A percentile compares a stretch with the other conserved stretches of the same genome.
Evolutionary conservation across 2,113 vertebrate species (phyloP).

Genomic region (Struthio camelus): DNA sequence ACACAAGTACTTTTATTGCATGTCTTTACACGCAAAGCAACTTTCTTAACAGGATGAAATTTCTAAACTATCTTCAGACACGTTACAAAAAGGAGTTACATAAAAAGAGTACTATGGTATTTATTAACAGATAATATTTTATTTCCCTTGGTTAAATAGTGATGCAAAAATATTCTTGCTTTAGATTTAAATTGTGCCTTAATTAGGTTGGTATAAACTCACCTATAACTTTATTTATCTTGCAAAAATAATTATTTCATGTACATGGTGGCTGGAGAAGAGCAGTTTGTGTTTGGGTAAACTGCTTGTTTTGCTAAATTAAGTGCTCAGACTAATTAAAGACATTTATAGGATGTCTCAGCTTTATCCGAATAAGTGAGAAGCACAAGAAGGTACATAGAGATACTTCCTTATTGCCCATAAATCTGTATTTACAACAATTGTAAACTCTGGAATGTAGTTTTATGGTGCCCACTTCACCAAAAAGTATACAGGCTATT

Average conservation of each 20-base stretch:
- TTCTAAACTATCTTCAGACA: background rate
- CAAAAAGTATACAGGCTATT: background rate
- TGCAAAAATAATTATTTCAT: background rate
- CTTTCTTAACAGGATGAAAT: background rate
- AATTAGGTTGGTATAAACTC: background rate
- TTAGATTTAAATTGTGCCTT: constrained; percentile 3
- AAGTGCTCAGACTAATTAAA: constrained; percentile 32
- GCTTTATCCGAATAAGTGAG: background rate
- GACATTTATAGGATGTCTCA: background rate
- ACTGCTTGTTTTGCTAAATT: constrained; percentile 28
- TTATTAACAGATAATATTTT: background rate
- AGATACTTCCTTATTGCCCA: constrained; percentile 19
- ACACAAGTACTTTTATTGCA: background rate
- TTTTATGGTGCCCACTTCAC: constrained; percentile 22
- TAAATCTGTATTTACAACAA: constrained; percentile 42
- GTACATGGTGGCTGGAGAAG: background rate
- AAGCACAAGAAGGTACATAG: background rate
- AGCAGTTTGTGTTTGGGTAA: background rate
- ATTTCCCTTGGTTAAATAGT: background rate
- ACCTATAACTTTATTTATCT: constrained; percentile 40
- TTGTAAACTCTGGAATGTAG: background rate
- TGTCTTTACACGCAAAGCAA: background rate
- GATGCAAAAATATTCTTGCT: background rate
- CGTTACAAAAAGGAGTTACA: background rate
- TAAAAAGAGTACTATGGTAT: background rate